Evolutionary conservation across 2,888 invertebrate genomes (phyloP).

Genomic region (Nematopogon swammerdamellus): DNA sequence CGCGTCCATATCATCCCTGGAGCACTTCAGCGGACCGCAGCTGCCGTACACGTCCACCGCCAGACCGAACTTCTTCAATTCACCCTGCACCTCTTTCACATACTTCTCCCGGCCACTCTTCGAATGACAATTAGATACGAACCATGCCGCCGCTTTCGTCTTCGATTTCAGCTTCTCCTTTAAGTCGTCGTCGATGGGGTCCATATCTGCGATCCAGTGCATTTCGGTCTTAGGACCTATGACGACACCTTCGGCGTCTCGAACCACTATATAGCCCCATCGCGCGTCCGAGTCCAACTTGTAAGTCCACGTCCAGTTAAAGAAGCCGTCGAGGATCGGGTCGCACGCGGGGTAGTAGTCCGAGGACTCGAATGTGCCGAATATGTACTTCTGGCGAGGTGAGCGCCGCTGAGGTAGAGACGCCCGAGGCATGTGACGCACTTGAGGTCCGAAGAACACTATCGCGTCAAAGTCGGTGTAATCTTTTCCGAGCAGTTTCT

Average conservation of each 20-base stretch:
- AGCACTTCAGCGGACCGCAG: constrained; percentile 6
- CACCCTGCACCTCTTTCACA: constrained; percentile 21
- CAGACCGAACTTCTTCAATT: constrained; percentile 7
- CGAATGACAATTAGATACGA: constrained; percentile 21
- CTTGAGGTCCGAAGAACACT: constrained; percentile 24
- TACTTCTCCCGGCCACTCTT: constrained; percentile 12
- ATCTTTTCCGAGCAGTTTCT: constrained; percentile 15
- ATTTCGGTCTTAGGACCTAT: constrained; percentile 30
- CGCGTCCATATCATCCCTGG: not conserved
- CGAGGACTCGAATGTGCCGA: constrained; percentile 37
- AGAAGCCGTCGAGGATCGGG: constrained; percentile 28
- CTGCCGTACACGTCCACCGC: constrained; percentile 8
- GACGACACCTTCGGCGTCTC: constrained; percentile 20
- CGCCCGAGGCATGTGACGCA: constrained; percentile 13
- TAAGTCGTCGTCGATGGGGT: constrained; percentile 18
- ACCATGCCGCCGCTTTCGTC: constrained; percentile 25
- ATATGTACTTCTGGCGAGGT: constrained; percentile 32
- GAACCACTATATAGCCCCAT: constrained; percentile 28
- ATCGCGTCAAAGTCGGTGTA: constrained; percentile 24
- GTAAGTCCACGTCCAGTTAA: constrained; percentile 45
- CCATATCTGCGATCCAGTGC: constrained; percentile 19
- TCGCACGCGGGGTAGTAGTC: constrained; percentile 33
- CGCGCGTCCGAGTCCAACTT: constrained; percentile 38
- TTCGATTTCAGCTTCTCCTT: constrained; percentile 17
- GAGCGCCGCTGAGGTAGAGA: constrained; percentile 20